Base-by-base conservation (phyloP, 2,888 invertebrate genomes). In the Exocentrus adspersus region DNA sequence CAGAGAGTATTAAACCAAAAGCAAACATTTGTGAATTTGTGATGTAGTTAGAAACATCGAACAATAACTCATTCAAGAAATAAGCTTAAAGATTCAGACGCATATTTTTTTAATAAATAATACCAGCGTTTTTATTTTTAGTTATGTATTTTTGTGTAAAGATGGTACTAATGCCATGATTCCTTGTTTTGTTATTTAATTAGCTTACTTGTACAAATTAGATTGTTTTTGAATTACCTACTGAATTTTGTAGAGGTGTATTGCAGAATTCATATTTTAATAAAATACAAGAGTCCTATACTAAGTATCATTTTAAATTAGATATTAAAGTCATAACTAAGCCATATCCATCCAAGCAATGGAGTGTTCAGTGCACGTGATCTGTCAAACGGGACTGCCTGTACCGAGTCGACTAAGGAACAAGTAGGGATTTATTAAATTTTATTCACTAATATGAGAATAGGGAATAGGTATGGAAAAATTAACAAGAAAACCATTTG, bases 231-330 rank as follows among this genome's bases (percentile, higher is more conserved):
- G 12, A 41, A 42, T 53, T 41, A 53, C 14, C 14, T 53, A 52
- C 32, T 45, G 51, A 17, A 41, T 41, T 21, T 19, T 28, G 30
- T 54, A 54, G 43, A 24, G 28, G 43, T 28, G 24, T 43, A 43
- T 54, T 54, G 20, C 24, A 54, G 17, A 19, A 43, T 24, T 43
- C 42, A 54, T 54, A 54, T 54, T 54, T 54, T 54, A 54, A 54
- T 54, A 54, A 54, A 43, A 24, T 28, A 16, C 28, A n/a, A n/a
- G n/a, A 30, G 42, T 43, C n/a, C 24, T 16, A 3, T 24, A 24
- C 28, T 16, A n/a, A n/a, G n/a, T n/a, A n/a, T n/a, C n/a, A n/a
- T n/a, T n/a, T n/a, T n/a, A n/a, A n/a, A n/a, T n/a, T n/a, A n/a
- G n/a, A n/a, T n/a, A n/a, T n/a, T n/a, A n/a, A n/a, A n/a, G n/a